Base-by-base conservation (phyloP, 35 echinoderm and acorn worm species). In the Ptychodera flava region DNA sequence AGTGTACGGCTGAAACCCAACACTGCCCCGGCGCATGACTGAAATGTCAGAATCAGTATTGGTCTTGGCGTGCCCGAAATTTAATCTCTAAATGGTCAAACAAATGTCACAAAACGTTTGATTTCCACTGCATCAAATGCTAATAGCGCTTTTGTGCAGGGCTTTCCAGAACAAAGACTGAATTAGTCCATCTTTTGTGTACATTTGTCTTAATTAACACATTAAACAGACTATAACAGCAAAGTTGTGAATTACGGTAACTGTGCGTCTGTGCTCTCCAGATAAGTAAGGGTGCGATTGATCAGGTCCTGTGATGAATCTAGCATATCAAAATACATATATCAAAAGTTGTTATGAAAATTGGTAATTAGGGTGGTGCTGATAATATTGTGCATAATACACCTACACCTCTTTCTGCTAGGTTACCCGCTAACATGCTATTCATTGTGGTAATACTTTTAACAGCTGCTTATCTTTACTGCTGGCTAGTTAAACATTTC, bases 331-430 rank as follows among this genome's bases (percentile, higher is more conserved):
- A n/a, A n/a, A n/a, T n/a, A 12, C 6, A 64, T 22, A 64, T 64
- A 64, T 64, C 45, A 64, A 6, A 64, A 64, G 45, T 64, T 64
- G 45, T 64, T 64, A 64, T 64, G 45, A 64, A 6, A 64, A 64
- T 64, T 64, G 45, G 45, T 64, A 64, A 64, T 64, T 64, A 64
- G 45, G n/a, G n/a, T n/a, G n/a, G n/a, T n/a, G n/a, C n/a, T n/a
- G n/a, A n/a, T n/a, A n/a, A n/a, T n/a, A n/a, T n/a, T n/a, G n/a
- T n/a, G n/a, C n/a, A n/a, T n/a, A n/a, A n/a, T n/a, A n/a, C n/a
- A n/a, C n/a, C n/a, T n/a, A n/a, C n/a, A n/a, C n/a, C n/a, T n/a
- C n/a, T n/a, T n/a, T n/a, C n/a, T n/a, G n/a, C n/a, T n/a, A n/a
- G n/a, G n/a, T n/a, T n/a, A n/a, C n/a, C n/a, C n/a, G n/a, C n/a